Evolutionary conservation across 2,113 vertebrate genomes (phyloP), one percentile per base, ranked within the genome.

Genomic region (Callipepla californica): DNA sequence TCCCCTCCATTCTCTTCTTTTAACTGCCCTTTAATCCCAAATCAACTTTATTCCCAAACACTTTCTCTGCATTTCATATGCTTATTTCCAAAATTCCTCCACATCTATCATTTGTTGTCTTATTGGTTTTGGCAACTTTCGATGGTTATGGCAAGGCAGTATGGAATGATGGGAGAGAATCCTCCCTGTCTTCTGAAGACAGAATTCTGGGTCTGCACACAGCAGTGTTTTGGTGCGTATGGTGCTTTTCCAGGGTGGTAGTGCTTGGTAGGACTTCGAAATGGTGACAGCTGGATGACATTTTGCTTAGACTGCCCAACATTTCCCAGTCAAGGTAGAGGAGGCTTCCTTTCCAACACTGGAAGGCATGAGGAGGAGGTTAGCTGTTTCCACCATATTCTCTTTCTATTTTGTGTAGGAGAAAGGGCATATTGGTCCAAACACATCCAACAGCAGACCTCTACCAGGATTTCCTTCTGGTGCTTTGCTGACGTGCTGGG

Each of bases 291-390:
- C 21, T 50, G 30, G 19, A 20, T 14, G 13, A 77, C n/a, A 38
- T 67, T 85, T 51, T 72, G 17, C 10, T 63, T 30, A 48, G 34
- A 11, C 47, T 65, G 63, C 47, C 16, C 13, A 42, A 2, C 21
- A 42, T 84, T 84, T 22, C 19, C 38, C 28, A 34, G 11, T 12
- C 23, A 6, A 87, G 44, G 6, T 7, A 72, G 38, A 4, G 62
- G 38, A 4, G 62, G 10, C 26, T 87, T 61, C 26, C n/a, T 74
- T 87, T 65, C 6, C 4, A 84, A 40, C 32, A 51, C 8, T 17
- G 36, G 12, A 4, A 11, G 6, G 3, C 25, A 30, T 0, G 0
- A 5, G 15, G 23, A 40, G 12, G 25, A 59, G 58, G 28, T 7
- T 45, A 42, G 8, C 11, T 55, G 42, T 34, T 90, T 82, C 28